These are phyloP conservation scores for Phyllotreta cruciferae DNA, from an alignment of 2,888 invertebrate genomes.

Conservation along the genomic window DNA sequence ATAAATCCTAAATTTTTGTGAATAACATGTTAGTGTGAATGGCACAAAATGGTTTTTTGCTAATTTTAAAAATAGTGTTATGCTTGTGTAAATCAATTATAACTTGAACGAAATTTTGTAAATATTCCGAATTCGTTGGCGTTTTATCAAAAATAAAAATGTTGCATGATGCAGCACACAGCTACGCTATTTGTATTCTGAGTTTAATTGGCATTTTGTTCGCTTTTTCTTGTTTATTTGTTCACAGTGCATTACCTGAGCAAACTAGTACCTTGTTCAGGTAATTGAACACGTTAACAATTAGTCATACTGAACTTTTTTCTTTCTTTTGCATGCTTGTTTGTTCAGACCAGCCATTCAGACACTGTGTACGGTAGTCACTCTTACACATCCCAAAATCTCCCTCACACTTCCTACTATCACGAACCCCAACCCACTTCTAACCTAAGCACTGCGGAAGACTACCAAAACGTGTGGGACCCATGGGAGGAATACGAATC, in stretches of 20 bases:
- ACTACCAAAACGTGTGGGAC: constrained; percentile 65
- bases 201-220: constrained; percentile 52
- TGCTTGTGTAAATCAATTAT: constrained; percentile 7
- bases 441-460: constrained; percentile 42
- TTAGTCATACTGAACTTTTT: constrained; percentile 52
- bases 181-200: constrained; percentile 54
- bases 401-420: constrained; percentile 26
- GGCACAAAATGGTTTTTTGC: constrained; percentile 3
- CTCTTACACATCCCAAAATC: constrained; percentile 33
- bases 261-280: constrained; percentile 41
- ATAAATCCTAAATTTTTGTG: not conserved
- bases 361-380: constrained; percentile 42
- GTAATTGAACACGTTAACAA: constrained; percentile 33
- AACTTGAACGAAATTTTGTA: constrained; percentile 4
- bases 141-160: constrained; percentile 25
- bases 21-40: not conserved
- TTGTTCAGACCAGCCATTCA: constrained; percentile 45
- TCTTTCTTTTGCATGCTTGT: constrained; percentile 59
- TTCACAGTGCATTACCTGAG: constrained; percentile 41
- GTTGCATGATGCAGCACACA: constrained; percentile 46
- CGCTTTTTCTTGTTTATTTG: constrained; percentile 39
- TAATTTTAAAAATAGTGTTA: constrained; percentile 7
- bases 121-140: constrained; percentile 15
- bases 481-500: constrained; percentile 76
- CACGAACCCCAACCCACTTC: constrained; percentile 14